These are phyloP conservation scores for Catonia carolina DNA, from an alignment of 2,888 invertebrate species.

Conservation along the genomic window DNA sequence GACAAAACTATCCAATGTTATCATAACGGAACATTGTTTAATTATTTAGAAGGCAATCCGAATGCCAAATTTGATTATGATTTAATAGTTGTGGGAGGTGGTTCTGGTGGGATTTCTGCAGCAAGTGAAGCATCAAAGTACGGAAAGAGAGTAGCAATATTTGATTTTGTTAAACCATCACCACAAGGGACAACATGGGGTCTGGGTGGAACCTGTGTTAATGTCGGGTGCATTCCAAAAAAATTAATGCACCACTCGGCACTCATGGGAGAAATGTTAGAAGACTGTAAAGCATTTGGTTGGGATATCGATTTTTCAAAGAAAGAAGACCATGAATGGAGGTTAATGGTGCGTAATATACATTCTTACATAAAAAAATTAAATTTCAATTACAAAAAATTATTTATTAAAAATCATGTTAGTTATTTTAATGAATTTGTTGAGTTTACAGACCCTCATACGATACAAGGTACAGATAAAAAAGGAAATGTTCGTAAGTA, in stretches of 20 bases:
- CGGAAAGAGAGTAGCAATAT: background rate
- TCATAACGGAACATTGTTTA: too few relatives aligned
- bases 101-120: background rate
- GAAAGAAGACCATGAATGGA: background rate
- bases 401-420: background rate
- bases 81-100: background rate
- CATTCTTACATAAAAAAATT: background rate
- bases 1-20: too few relatives aligned
- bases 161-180: background rate
- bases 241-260: background rate
- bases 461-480: background rate
- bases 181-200: background rate
- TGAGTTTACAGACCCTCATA: background rate
- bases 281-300: background rate
- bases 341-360: background rate
- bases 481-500: too few relatives aligned
- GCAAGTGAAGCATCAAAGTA: background rate
- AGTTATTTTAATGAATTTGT: background rate
- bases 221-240: background rate
- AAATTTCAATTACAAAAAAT: background rate
- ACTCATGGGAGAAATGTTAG: background rate
- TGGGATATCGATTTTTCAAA: background rate
- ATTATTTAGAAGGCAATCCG: too few relatives aligned
- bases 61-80: too few relatives aligned
- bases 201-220: background rate